A percentile compares a stretch with the other conserved stretches of the same genome.
These are phyloP conservation scores for Epinotia nisella DNA, from an alignment of 2,888 invertebrate species.

Conservation along the genomic window DNA sequence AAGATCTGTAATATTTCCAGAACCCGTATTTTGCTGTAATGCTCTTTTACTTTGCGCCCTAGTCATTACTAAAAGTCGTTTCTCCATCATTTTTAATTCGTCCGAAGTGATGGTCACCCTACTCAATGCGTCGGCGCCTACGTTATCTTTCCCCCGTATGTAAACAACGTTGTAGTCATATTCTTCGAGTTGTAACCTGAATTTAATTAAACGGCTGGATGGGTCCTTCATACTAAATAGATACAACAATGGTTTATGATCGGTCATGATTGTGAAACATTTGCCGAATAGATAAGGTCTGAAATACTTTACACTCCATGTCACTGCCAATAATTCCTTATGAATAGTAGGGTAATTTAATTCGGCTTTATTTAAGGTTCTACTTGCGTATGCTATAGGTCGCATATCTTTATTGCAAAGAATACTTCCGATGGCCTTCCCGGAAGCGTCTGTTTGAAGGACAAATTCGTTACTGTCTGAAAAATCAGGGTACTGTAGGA, in stretches of 20 bases:
- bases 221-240: constrained; percentile 12
- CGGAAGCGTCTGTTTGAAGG: constrained; percentile 20
- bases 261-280: neutral
- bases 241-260: constrained; percentile 10
- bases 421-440: constrained; percentile 13
- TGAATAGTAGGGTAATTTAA: neutral
- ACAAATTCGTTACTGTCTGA: constrained; percentile 14
- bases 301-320: neutral
- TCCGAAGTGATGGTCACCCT: constrained; percentile 16
- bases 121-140: constrained; percentile 8
- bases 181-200: constrained; percentile 5
- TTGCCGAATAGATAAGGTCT: neutral
- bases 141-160: constrained; percentile 2
- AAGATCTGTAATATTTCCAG: neutral
- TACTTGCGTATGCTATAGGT: constrained; percentile 32
- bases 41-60: constrained; percentile 6
- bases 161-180: constrained; percentile 17
- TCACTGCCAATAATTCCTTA: neutral
- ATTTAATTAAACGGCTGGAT: constrained; percentile 17
- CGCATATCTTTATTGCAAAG: constrained; percentile 15
- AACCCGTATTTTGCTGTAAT: neutral
- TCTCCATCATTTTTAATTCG: constrained; percentile 3
- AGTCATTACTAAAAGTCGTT: constrained; percentile 3
- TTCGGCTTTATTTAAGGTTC: constrained; percentile 21
- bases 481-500: constrained; percentile 31